phyloP scores from a whole-genome alignment of 2,888 invertebrate species.

The Agriopis marginaria region DNA sequence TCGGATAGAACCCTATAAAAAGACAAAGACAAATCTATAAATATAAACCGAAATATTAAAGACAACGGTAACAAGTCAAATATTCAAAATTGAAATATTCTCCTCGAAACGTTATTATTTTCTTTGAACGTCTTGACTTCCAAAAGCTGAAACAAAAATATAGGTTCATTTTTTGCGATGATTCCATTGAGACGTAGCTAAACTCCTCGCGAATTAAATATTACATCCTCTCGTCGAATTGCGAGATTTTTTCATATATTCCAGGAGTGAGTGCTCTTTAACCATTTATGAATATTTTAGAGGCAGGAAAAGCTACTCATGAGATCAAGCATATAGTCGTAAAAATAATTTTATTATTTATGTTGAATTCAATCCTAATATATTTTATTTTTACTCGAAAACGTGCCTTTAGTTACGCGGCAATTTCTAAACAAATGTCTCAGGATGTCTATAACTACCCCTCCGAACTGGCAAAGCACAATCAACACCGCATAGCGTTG shows the following conservation, averaged over 20 bases:
- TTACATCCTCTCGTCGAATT: conserved; percentile 15
- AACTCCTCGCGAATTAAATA: conserved; percentile 21
- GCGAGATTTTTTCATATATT: conserved; percentile 15
- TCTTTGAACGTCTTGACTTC: conserved; percentile 3
- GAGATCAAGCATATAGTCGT: conserved; percentile 2
- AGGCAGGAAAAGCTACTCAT: conserved; percentile 7
- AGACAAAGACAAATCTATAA: too few relatives aligned
- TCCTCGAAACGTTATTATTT: conserved; percentile 9
- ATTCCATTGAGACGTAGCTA: conserved; percentile 14
- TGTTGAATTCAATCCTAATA: background rate
- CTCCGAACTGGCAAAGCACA: too few relatives aligned
- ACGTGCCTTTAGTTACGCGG: background rate
- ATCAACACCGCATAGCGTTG: too few relatives aligned
- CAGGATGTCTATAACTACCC: background rate
- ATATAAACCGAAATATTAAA: too few relatives aligned
- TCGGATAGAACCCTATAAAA: too few relatives aligned
- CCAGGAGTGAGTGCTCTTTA: conserved; percentile 14
- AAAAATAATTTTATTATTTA: conserved; percentile 11
- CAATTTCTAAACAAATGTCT: background rate
- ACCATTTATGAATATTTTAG: conserved; percentile 29
- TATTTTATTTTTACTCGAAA: background rate
- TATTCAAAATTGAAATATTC: background rate
- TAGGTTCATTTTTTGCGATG: conserved; percentile 3
- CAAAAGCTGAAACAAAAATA: conserved; percentile 8
- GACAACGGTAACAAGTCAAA: too few relatives aligned